Evolutionary conservation across 2,113 vertebrate species (phyloP).

Genomic region (Mionectes macconnelli): DNA sequence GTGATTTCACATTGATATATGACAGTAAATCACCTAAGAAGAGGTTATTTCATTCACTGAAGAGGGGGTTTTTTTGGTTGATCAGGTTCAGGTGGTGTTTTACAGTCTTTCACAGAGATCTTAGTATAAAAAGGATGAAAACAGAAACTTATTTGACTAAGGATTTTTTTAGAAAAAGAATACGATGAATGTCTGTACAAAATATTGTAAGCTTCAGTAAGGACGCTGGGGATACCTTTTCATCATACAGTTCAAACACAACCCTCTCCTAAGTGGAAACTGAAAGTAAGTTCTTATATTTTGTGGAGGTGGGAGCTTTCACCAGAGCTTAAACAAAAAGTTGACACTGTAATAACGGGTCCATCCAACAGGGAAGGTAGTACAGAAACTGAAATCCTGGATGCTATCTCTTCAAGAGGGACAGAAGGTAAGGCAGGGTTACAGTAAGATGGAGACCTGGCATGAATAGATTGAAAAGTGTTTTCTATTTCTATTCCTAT

Average conservation of each 20-base stretch:
- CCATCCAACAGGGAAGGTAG: accelerated
- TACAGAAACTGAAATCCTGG: background rate
- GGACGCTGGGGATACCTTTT: accelerated
- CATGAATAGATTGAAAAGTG: accelerated
- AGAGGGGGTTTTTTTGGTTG: background rate
- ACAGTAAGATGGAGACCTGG: background rate
- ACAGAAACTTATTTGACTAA: background rate
- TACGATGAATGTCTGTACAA: background rate
- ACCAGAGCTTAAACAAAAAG: background rate
- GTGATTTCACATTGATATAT: background rate
- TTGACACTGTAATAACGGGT: background rate
- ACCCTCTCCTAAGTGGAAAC: background rate
- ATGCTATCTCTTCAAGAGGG: background rate
- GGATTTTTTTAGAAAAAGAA: background rate
- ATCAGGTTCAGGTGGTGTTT: background rate
- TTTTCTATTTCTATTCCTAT: background rate
- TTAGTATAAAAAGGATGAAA: accelerated
- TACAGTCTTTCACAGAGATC: background rate
- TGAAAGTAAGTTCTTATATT: background rate
- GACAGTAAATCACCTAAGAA: background rate
- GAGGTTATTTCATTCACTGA: background rate
- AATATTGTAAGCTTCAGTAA: background rate
- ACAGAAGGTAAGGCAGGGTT: background rate
- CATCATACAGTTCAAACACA: background rate
- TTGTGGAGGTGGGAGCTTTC: background rate